These are phyloP conservation scores for Sebastes minor DNA, from an alignment of 2,797 vertebrate genomes.

Conservation along the genomic window DNA sequence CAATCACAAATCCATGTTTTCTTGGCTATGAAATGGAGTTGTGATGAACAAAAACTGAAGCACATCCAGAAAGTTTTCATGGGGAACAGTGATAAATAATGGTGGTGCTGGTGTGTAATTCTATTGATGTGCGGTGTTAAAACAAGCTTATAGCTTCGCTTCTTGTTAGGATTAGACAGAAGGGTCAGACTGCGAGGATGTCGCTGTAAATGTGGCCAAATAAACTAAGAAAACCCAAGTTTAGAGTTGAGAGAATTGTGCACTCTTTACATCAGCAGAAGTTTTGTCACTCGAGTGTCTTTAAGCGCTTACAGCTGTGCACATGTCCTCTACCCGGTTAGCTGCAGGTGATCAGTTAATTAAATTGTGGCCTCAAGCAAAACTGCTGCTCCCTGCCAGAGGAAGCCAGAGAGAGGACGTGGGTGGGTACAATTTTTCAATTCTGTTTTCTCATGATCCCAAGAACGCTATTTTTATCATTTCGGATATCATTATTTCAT, in stretches of 20 bases:
- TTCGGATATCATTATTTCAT: slow-evolving; percentile 24
- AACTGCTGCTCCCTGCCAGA: slow-evolving; percentile 15
- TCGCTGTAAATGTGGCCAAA: neutral
- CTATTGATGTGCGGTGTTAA: slow-evolving; percentile 21
- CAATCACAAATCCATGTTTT: slow-evolving; percentile 33
- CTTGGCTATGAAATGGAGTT: slow-evolving; percentile 24
- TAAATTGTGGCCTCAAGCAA: slow-evolving; percentile 56
- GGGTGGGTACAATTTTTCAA: slow-evolving; percentile 22
- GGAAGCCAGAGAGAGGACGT: slow-evolving; percentile 18
- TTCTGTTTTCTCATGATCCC: slow-evolving; percentile 29
- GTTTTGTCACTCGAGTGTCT: slow-evolving; percentile 10
- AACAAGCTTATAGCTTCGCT: slow-evolving; percentile 7
- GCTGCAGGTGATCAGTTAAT: slow-evolving; percentile 66
- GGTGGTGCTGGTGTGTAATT: slow-evolving; percentile 20
- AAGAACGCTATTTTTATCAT: slow-evolving; percentile 28
- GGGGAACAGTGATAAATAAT: slow-evolving; percentile 10
- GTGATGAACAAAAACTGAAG: slow-evolving; percentile 30
- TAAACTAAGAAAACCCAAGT: slow-evolving; percentile 22
- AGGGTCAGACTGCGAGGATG: neutral
- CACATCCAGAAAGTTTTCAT: neutral
- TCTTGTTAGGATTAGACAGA: slow-evolving; percentile 8
- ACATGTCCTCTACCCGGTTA: slow-evolving; percentile 4
- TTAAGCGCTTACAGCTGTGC: slow-evolving; percentile 1
- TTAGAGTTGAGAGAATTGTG: neutral
- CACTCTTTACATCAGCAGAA: neutral